Base-by-base conservation (phyloP, 2,797 vertebrate genomes). In the Simalia tracyae region DNA sequence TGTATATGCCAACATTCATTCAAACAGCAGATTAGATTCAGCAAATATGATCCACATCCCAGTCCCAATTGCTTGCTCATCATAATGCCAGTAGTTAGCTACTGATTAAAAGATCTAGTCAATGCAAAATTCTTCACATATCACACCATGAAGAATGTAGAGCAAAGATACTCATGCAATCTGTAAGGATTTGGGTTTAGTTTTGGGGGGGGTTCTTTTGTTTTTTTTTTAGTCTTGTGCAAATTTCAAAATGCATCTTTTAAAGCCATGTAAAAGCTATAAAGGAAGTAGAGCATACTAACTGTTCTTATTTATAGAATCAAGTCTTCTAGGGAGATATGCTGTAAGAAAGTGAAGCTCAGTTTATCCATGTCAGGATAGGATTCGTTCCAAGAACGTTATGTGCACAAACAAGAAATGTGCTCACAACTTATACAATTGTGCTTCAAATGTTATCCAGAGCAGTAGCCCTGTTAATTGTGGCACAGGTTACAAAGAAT, bases 301-400 rank as follows among this genome's bases (percentile, higher is more conserved):
- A 90, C 61, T 50, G 15, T 64, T 91, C 89, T 93, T 93, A 93
- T 93, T 93, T 93, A 90, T 90, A 93, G 91, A 66, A 17, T 3
- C 12, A 19, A 24, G 61, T 28, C 36, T 93, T 42, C 85, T 36
- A 31, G 59, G 54, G 85, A 88, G 86, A 46, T 46, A 1, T 11
- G 42, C 36, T 81, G 42, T 46, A 42, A 46, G 36, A 81, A 81
- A 81, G 72, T 81, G 72, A 81, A 81, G 36, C 42, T 81, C 8
- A 42, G 72, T 81, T 46, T 42, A 46, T 46, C 72, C 36, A 81
- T 81, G 22, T 42, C 36, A 81, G 36, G 31, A 81, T 24, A 24
- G 8, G 22, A 81, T 4, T 46, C 36, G 4, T 81, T 81, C 72
- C 42, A 46, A 46, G 72, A 81, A 3, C 11, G 8, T 24, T 46